Evolutionary conservation across 2,797 vertebrate genomes (phyloP).

Genomic region (Gobionotothen gibberifrons): DNA sequence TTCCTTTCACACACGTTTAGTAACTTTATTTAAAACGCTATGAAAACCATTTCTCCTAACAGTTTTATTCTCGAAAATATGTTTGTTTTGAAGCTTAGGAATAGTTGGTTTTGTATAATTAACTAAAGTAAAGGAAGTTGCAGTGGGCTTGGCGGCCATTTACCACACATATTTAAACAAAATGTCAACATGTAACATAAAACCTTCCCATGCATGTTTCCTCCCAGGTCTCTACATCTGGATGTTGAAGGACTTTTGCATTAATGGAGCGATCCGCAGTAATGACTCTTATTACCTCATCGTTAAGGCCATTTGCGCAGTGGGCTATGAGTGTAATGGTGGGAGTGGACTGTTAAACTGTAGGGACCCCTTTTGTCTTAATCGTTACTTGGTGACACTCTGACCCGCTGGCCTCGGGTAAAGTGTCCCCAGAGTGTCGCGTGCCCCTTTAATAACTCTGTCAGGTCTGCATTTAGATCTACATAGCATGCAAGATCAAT

Average conservation of each 20-base stretch:
- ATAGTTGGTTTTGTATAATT: too few species aligned
- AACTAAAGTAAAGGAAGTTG: background rate
- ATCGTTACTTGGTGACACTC: conserved; percentile 77
- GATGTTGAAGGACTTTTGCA: conserved; percentile 74
- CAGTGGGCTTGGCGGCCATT: background rate
- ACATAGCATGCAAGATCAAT: conserved; percentile 63
- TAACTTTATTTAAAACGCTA: background rate
- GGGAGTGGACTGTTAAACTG: conserved; percentile 78
- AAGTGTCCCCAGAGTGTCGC: conserved; percentile 76
- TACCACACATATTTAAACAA: conserved; percentile 25
- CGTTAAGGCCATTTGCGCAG: conserved; percentile 78
- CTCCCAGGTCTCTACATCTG: conserved; percentile 49
- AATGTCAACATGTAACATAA: conserved; percentile 15
- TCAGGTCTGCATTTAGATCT: conserved; percentile 62
- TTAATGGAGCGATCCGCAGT: conserved; percentile 73
- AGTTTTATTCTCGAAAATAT: background rate
- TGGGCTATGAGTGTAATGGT: conserved; percentile 78
- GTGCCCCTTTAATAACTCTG: conserved; percentile 67
- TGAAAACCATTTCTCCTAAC: background rate
- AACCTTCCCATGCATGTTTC: conserved; percentile 35
- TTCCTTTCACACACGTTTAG: conserved; percentile 11
- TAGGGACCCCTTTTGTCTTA: conserved; percentile 83
- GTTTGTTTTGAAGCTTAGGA: background rate
- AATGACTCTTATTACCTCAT: conserved; percentile 83
- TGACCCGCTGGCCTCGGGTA: conserved; percentile 75